A percentile compares a stretch with the other conserved stretches of the same genome.
Evolutionary conservation across 2,888 invertebrate species (phyloP).

Genomic region (Cephus runcator): DNA sequence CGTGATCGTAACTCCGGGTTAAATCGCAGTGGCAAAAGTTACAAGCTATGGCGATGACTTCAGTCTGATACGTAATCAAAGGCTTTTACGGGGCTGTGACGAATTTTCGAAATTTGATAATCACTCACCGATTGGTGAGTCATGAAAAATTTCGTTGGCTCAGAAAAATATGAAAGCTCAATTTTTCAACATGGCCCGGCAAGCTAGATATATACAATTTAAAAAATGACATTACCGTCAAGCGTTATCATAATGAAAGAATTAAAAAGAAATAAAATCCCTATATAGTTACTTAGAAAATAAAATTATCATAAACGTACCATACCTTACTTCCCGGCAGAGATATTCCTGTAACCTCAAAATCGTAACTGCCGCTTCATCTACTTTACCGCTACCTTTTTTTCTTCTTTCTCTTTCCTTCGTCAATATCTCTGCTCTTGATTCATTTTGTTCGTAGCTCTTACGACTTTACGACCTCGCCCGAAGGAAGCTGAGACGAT

Average conservation of each 20-base stretch:
- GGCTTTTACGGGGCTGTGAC: background rate
- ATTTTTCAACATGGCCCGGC: background rate
- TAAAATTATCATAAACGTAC: background rate
- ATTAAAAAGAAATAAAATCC: background rate
- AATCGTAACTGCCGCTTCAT: constrained; percentile 8
- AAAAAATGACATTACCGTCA: background rate
- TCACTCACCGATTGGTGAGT: background rate
- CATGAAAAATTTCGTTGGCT: background rate
- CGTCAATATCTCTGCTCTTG: background rate
- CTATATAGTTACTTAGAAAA: background rate
- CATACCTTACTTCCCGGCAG: background rate
- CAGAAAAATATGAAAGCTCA: background rate
- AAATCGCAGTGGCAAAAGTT: background rate
- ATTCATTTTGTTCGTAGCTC: constrained; percentile 10
- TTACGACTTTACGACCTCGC: constrained; percentile 17
- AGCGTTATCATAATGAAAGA: background rate
- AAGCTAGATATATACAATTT: background rate
- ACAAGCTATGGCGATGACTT: too few relatives aligned
- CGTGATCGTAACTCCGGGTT: background rate
- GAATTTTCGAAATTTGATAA: background rate
- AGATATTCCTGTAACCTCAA: background rate
- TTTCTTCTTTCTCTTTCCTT: background rate
- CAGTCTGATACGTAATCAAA: background rate
- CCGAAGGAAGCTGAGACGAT: constrained; percentile 12
- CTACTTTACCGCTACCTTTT: background rate